These are phyloP conservation scores for Buceros bicornis DNA, from an alignment of 2,797 vertebrate species.

Conservation along the genomic window DNA sequence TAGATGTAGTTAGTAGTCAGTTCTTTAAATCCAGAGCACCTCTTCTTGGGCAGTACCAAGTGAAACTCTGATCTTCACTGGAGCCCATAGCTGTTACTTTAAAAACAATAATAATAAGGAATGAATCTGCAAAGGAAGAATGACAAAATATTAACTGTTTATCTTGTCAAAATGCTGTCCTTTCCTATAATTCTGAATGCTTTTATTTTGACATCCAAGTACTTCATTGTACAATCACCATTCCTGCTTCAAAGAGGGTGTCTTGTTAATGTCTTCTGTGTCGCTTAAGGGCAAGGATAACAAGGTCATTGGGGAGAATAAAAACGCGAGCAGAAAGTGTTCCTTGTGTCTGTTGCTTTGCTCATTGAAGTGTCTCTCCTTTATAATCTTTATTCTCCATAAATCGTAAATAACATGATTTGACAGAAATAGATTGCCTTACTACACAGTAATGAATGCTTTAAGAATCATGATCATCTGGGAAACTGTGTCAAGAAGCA, in stretches of 20 bases:
- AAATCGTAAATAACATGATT: slow-evolving; percentile 63
- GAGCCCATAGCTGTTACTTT: not conserved
- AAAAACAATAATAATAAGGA: not conserved
- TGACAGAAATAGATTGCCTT: slow-evolving; percentile 61
- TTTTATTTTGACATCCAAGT: not conserved
- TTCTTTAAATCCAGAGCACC: not conserved
- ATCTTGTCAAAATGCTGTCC: not conserved
- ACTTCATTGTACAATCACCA: not conserved
- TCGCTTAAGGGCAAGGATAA: slow-evolving; percentile 3
- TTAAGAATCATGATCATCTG: slow-evolving; percentile 48
- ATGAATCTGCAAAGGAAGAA: not conserved
- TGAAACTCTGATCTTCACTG: not conserved
- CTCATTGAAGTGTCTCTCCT: slow-evolving; percentile 4
- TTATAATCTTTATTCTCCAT: slow-evolving; percentile 57
- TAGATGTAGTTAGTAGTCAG: not conserved
- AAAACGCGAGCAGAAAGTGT: slow-evolving; percentile 13
- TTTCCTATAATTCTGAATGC: not conserved
- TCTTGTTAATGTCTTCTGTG: slow-evolving; percentile 1
- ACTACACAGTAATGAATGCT: slow-evolving; percentile 30
- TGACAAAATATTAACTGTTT: not conserved
- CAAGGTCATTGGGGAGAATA: slow-evolving; percentile 20
- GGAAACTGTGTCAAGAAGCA: slow-evolving; percentile 33
- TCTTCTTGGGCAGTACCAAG: not conserved
- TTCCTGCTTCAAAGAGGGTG: not conserved
- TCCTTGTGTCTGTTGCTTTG: not conserved